Percentiles rank a stretch among this genome's conserved stretches.
Evolutionary conservation across 2,113 vertebrate species (phyloP).

Genomic region (Hippopotamus amphibius): DNA sequence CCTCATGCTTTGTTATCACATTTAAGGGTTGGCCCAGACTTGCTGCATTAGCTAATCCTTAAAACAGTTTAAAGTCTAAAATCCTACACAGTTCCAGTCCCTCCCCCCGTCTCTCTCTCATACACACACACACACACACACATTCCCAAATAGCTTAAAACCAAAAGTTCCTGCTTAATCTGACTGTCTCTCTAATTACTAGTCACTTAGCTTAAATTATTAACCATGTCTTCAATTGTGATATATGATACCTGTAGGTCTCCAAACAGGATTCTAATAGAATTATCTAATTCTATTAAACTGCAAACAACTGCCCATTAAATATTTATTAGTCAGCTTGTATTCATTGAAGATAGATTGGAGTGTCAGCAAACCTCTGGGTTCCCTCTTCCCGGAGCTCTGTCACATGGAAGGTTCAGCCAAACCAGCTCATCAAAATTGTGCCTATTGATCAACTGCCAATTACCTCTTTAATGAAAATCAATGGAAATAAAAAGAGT

Average conservation of each 20-base stretch:
- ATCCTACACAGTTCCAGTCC: not conserved
- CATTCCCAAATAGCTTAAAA: conserved; percentile 73
- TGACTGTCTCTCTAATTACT: conserved; percentile 86
- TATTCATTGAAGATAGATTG: conserved; percentile 86
- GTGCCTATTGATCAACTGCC: conserved; percentile 85
- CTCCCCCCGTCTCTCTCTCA: not conserved
- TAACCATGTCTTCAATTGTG: conserved; percentile 85
- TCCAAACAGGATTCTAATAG: conserved; percentile 88
- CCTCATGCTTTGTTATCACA: conserved; percentile 83
- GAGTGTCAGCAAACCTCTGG: conserved; percentile 83
- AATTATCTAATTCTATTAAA: conserved; percentile 91
- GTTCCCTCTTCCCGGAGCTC: conserved; percentile 74
- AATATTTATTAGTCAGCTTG: conserved; percentile 89
- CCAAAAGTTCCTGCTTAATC: conserved; percentile 80
- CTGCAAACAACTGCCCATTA: conserved; percentile 87
- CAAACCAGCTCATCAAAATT: conserved; percentile 82
- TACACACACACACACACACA: conserved; percentile 58
- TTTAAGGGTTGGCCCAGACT: conserved; percentile 83
- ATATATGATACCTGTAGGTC: conserved; percentile 86
- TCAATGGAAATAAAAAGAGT: conserved; percentile 83
- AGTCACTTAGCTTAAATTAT: conserved; percentile 90
- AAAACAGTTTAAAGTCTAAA: conserved; percentile 65
- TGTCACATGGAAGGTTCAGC: conserved; percentile 43
- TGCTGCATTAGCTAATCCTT: conserved; percentile 80
- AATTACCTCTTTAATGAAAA: conserved; percentile 86